Conservation (phyloP, 2,888 invertebrate species). For the Chymomyza caudatula region DNA sequence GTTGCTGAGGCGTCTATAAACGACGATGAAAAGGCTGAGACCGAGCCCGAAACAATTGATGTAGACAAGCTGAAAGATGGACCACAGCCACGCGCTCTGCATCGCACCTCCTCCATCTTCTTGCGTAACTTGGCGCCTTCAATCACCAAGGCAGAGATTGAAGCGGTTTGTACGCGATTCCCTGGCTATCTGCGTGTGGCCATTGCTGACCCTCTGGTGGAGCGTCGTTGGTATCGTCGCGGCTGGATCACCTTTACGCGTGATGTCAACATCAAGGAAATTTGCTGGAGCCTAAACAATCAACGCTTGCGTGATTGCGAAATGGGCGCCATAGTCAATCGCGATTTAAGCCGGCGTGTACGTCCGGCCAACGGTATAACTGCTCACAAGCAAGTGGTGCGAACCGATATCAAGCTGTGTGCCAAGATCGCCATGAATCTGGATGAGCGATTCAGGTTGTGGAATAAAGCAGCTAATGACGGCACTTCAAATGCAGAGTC, state of each 20-base stretch:
- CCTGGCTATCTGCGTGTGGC: conserved; percentile 97
- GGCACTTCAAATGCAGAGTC: conserved; percentile 4
- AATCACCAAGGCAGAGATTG: conserved; percentile 97
- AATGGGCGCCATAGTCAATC: conserved; percentile 92
- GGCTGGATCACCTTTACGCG: conserved; percentile 99
- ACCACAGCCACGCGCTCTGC: conserved; percentile 84
- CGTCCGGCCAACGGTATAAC: conserved; percentile 94
- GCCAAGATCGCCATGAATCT: conserved; percentile 94
- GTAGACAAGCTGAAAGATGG: conserved; percentile 78
- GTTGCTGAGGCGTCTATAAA: conserved; percentile 30
- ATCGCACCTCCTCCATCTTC: conserved; percentile 98
- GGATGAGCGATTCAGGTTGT: conserved; percentile 90
- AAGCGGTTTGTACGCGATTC: conserved; percentile 94
- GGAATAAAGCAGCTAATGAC: conserved; percentile 78
- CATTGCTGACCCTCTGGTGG: conserved; percentile 97
- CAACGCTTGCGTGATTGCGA: conserved; percentile 82
- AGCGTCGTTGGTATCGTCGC: conserved; percentile 95
- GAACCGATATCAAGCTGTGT: conserved; percentile 94
- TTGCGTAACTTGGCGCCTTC: conserved; percentile 96
- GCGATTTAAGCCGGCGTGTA: conserved; percentile 95
- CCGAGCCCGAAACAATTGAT: conserved; percentile 78
- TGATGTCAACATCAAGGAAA: conserved; percentile 98
- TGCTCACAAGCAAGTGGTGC: conserved; percentile 90
- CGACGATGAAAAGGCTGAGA: conserved; percentile 13
- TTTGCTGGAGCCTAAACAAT: conserved; percentile 99